Evolutionary conservation across 2,797 vertebrate genomes (phyloP), one percentile per base, ranked within the genome.

Genomic region (Sebastes cheni): DNA sequence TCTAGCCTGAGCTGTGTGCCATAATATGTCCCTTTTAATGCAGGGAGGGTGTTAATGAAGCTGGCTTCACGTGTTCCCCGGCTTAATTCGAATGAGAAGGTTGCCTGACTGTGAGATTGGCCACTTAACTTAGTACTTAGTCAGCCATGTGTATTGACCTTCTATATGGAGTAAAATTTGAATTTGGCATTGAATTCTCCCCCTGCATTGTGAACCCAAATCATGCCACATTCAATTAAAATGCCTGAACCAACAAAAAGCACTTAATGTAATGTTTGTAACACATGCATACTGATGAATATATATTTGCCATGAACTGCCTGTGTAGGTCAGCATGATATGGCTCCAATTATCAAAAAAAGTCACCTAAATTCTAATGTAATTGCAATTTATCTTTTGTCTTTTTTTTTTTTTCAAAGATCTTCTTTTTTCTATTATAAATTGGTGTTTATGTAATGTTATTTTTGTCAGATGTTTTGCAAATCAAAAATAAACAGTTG

Each of bases 401-500:
- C 81, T 88, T 2, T 83, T 85, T 84, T 89, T 83, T 85, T 88
- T 84, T 90, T 87, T 91, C 71, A 90, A 92, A 92, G 81, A 90
- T 87, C 75, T 84, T 85, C 73, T 86, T 92, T 93, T 93, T 92
- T 91, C 91, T 93, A 92, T 94, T 94, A 92, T 94, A 92, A 95
- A 93, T 93, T 88, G 88, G 75, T 95, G 93, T 94, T 92, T 82
- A 92, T 94, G 93, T 93, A 86, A 93, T 95, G 87, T 95, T 93
- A 92, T 92, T 94, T 93, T 93, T 94, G 93, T 93, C 92, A 83
- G 82, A 94, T 94, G 93, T 95, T 95, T 95, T 95, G 93, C 92
- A 95, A 95, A 94, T 95, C 92, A 95, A 93, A 91, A 95, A 95
- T 94, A 95, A 95, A 95, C 90, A 74, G 86, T 94, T 95, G 95